phyloP scores from a whole-genome alignment of 1,140 invertebrate species.

The Acromyrmex heyeri region DNA sequence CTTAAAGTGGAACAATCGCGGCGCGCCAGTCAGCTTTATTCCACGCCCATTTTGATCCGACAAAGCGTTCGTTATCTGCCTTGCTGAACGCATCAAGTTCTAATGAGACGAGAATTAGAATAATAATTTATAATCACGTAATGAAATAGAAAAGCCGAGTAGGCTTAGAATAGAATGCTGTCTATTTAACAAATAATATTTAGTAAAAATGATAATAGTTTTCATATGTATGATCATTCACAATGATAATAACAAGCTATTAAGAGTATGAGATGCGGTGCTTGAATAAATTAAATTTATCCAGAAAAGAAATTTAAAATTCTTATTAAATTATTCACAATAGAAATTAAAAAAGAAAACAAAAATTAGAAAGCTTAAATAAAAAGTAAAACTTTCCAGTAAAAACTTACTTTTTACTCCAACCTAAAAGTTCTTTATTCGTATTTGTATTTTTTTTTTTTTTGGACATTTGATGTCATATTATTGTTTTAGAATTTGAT shows the following conservation, averaged over 20 bases:
- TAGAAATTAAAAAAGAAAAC: neutral
- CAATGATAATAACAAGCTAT: slow-evolving; percentile 1
- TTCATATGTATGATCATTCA: neutral
- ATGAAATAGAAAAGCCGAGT: neutral
- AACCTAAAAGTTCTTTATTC: too few relatives aligned
- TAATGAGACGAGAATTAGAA: slow-evolving; percentile 56
- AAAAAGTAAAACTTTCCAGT: too few relatives aligned
- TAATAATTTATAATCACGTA: slow-evolving; percentile 57
- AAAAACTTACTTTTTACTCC: too few relatives aligned
- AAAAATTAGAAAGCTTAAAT: too few relatives aligned
- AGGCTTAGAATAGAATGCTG: neutral
- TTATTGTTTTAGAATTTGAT: too few relatives aligned
- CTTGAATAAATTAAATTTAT: neutral
- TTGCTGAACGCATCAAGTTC: slow-evolving; percentile 35
- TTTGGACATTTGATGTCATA: too few relatives aligned
- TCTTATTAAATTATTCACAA: neutral
- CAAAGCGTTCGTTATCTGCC: slow-evolving; percentile 56
- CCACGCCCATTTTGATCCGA: slow-evolving; percentile 53
- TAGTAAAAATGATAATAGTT: neutral
- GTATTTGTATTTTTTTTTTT: too few relatives aligned
- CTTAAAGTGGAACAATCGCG: slow-evolving; percentile 71
- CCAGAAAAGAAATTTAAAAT: neutral
- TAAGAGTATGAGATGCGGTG: neutral
- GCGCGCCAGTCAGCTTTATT: slow-evolving; percentile 55
- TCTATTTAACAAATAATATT: slow-evolving; percentile 4